Conservation (phyloP, 2,888 invertebrate genomes). For the Ornithoptera alexandrae region DNA sequence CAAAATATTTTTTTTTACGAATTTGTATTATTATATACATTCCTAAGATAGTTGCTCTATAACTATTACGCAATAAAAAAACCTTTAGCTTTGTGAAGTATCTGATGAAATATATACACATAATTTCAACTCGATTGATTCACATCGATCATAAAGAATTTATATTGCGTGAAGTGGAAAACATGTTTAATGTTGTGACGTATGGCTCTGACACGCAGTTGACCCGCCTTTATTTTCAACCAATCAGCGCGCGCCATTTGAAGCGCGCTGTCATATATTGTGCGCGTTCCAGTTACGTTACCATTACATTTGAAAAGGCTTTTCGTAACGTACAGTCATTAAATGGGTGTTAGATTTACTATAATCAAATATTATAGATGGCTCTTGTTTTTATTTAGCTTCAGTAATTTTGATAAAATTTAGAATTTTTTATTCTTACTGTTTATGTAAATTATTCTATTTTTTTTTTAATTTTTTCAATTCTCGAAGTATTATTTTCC, state of each 20-base stretch:
- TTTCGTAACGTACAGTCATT: conserved; percentile 46
- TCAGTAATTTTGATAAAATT: conserved; percentile 74
- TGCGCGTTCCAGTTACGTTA: conserved; percentile 48
- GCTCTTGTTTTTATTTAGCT: conserved; percentile 77
- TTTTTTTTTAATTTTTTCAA: conserved; percentile 29
- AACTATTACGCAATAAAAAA: conserved; percentile 46
- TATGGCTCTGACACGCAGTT: conserved; percentile 32
- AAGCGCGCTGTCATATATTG: conserved; percentile 62
- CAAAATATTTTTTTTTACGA: too few species aligned
- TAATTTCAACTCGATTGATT: conserved; percentile 31
- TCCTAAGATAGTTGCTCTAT: background rate
- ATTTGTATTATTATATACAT: too few species aligned
- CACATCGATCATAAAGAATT: conserved; percentile 17
- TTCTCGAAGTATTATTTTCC: conserved; percentile 30
- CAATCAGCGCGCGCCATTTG: conserved; percentile 59
- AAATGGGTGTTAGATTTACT: conserved; percentile 75
- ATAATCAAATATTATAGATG: conserved; percentile 71
- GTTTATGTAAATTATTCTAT: conserved; percentile 21
- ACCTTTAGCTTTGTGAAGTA: conserved; percentile 51
- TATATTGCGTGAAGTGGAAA: conserved; percentile 36
- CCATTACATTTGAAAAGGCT: conserved; percentile 49
- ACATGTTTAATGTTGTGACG: conserved; percentile 40
- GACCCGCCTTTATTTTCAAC: conserved; percentile 70
- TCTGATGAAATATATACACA: conserved; percentile 47
- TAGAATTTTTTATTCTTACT: conserved; percentile 37